Evolutionary conservation across 2,113 vertebrate species (phyloP).

Genomic region (Poecile atricapillus): DNA sequence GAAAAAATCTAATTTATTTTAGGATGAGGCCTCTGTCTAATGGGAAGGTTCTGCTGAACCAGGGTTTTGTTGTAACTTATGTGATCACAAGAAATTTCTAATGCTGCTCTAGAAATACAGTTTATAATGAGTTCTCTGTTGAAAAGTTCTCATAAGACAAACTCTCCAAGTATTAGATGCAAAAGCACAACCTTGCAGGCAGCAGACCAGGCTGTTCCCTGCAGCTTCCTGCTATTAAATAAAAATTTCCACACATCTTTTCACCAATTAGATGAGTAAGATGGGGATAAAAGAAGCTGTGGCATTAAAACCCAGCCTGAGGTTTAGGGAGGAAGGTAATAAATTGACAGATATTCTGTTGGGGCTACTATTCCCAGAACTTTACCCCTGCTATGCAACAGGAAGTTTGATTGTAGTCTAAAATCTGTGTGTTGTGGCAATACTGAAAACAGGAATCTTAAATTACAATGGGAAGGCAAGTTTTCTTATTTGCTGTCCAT

Average conservation of each 20-base stretch:
- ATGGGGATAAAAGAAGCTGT: background rate
- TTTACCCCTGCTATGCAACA: background rate
- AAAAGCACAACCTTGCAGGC: background rate
- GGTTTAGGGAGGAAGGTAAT: background rate
- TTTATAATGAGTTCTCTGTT: background rate
- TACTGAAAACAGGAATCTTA: background rate
- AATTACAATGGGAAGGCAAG: background rate
- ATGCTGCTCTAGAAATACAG: background rate
- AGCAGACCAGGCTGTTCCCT: background rate
- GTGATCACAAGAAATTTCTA: background rate
- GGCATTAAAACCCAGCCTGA: background rate
- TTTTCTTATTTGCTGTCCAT: background rate
- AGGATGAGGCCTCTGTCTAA: background rate
- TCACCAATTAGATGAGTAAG: background rate
- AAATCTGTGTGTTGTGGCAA: background rate
- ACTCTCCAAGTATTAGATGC: background rate
- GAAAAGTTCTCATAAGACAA: background rate
- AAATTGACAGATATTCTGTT: background rate
- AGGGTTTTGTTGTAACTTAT: background rate
- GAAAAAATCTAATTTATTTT: background rate
- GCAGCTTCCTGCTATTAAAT: background rate
- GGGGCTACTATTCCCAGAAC: background rate
- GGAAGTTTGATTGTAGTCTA: background rate
- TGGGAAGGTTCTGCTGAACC: background rate
- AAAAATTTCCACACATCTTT: background rate